Conservation (phyloP, 1,140 invertebrate genomes). For the Drosophila arawakana region DNA sequence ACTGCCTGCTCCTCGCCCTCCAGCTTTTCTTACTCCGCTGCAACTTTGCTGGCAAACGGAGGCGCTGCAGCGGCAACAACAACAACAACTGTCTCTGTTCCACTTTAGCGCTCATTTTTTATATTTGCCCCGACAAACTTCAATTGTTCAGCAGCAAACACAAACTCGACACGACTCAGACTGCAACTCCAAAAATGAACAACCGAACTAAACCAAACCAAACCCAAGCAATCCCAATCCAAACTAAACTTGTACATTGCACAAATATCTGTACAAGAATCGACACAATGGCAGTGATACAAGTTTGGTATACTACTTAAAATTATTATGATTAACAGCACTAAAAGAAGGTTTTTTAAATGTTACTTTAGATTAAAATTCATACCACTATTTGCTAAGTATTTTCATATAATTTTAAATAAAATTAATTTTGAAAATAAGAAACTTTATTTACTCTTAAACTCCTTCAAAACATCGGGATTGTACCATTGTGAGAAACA, state of each 20-base stretch:
- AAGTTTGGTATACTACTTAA: background rate
- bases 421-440: too few relatives aligned
- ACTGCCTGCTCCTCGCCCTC: background rate
- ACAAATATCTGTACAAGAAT: slow-evolving; percentile 62
- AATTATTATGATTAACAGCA: background rate
- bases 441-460: background rate
- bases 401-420: too few relatives aligned
- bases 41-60: slow-evolving; percentile 73
- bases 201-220: slow-evolving; percentile 10
- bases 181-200: slow-evolving; percentile 11
- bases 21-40: slow-evolving; percentile 4
- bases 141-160: slow-evolving; percentile 75
- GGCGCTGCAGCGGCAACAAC: slow-evolving; percentile 64
- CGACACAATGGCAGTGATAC: slow-evolving; percentile 41
- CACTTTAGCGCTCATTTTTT: slow-evolving; percentile 59
- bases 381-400: too few relatives aligned
- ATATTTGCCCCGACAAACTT: slow-evolving; percentile 73
- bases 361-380: too few relatives aligned
- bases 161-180: slow-evolving; percentile 21
- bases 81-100: slow-evolving; percentile 17
- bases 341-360: too few relatives aligned
- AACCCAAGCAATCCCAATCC: background rate
- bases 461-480: background rate
- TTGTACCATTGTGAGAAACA: slow-evolving; percentile 27
- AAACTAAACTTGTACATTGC: slow-evolving; percentile 58